Percentiles rank a stretch among this genome's conserved stretches.
phyloP scores from a whole-genome alignment of 2,113 vertebrate genomes.

The Amia ocellicauda region DNA sequence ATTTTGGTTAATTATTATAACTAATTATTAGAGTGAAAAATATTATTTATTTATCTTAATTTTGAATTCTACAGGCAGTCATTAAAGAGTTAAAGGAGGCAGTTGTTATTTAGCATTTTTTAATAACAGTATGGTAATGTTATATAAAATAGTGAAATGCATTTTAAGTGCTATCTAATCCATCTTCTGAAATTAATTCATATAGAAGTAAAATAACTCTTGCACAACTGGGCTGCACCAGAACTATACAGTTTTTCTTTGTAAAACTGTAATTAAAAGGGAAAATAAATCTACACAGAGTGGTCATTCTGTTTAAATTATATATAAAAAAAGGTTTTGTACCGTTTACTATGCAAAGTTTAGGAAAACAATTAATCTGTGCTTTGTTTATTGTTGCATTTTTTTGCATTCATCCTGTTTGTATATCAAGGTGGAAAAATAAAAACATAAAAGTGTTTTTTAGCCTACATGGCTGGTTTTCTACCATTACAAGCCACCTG shows the following conservation, averaged over 20 bases:
- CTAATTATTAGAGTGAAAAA: too few species aligned
- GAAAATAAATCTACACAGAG: constrained; percentile 4
- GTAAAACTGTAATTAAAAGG: background rate
- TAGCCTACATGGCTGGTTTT: constrained; percentile 32
- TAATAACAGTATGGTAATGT: background rate
- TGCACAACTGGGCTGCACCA: background rate
- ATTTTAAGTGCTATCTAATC: background rate
- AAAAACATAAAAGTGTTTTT: constrained; percentile 6
- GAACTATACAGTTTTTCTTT: background rate
- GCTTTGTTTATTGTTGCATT: constrained; percentile 11
- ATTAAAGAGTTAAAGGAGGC: background rate
- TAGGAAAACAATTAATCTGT: constrained; percentile 17
- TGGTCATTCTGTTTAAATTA: background rate
- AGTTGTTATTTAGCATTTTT: background rate
- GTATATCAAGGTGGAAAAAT: constrained; percentile 21
- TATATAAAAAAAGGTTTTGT: constrained; percentile 9
- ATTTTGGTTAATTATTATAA: too few species aligned
- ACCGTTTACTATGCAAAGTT: constrained; percentile 20
- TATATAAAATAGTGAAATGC: background rate
- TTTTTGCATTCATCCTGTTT: constrained; percentile 15
- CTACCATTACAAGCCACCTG: constrained; percentile 24
- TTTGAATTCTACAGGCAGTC: background rate
- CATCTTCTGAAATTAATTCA: background rate
- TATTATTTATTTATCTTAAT: too few species aligned
- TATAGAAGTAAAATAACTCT: background rate